Evolutionary conservation across 2,797 vertebrate genomes (phyloP).

Genomic region (Trachurus trachurus): DNA sequence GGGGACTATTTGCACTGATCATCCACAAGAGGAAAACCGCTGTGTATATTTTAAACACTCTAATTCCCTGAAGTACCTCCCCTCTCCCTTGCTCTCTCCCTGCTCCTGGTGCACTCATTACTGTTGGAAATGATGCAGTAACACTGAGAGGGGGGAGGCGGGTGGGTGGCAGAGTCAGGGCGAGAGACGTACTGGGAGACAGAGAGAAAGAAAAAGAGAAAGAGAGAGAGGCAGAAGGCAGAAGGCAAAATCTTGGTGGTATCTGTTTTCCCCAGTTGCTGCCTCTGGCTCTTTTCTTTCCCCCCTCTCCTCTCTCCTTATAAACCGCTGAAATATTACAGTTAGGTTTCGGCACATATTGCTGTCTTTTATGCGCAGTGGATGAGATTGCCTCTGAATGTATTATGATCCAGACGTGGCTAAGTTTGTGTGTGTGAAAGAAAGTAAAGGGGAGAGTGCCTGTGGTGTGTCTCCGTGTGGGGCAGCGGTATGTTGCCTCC

Average conservation of each 20-base stretch:
- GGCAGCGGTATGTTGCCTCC: conserved; percentile 33
- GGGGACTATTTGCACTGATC: conserved; percentile 67
- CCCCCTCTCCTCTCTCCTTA: conserved; percentile 63
- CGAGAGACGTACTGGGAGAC: conserved; percentile 37
- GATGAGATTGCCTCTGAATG: conserved; percentile 74
- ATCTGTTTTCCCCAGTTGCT: conserved; percentile 76
- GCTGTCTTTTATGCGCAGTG: conserved; percentile 72
- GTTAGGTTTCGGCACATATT: conserved; percentile 74
- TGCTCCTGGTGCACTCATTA: conserved; percentile 77
- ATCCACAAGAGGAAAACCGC: conserved; percentile 72
- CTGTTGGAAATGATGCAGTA: conserved; percentile 77
- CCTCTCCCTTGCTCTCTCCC: conserved; percentile 51
- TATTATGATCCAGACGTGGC: conserved; percentile 69
- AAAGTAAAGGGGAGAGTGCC: background rate
- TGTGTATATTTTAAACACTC: conserved; percentile 81
- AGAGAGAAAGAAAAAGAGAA: conserved; percentile 27
- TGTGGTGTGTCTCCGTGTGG: conserved; percentile 25
- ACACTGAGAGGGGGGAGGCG: conserved; percentile 52
- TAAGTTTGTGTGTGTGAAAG: conserved; percentile 47
- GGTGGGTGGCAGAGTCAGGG: conserved; percentile 40
- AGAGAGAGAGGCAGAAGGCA: conserved; percentile 13
- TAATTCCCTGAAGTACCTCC: conserved; percentile 74
- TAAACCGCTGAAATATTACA: conserved; percentile 80
- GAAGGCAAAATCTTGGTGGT: conserved; percentile 61
- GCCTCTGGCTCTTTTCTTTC: conserved; percentile 72